Base-by-base conservation (phyloP, 2,888 invertebrate species). In the Trachelus iudaicus region DNA sequence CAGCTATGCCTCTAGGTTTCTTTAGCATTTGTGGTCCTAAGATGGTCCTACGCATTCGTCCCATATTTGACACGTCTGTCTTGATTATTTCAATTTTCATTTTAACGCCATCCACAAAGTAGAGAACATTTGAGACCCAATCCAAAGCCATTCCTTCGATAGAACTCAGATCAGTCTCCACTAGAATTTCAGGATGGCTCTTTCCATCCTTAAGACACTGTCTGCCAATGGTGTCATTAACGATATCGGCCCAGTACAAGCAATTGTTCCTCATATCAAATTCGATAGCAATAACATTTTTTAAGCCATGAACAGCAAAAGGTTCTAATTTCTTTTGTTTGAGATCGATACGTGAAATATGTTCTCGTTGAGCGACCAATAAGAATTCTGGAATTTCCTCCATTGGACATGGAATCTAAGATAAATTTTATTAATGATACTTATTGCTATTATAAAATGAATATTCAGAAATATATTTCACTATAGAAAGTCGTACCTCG, bases 91-190 rank as follows among this genome's bases (percentile, higher is more conserved):
- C 97, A 79, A 98, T 97, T 88, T 95, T 95, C 85, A 95, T 94
- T 69, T 94, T 93, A 77, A 94, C 93, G 0, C 97, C 96, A 88
- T 98, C 97, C 0, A 97, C 96, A 90, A 98, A 98, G 92, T 97
- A 98, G 30, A 98, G 91, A 79, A 96, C 95, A 79, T 96, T 95
- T 0, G 96, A 96, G 23, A 97, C 95, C 97, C 97, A 98, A 91
- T 98, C 98, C 76, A 96, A 94, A 0, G 97, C 96, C 95, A 98
- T 95, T 1, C 97, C 97, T 91, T 98, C 97, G 69, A 98, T 95
- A 11, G 96, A 96, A 31, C 95, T 94, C 79, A 97, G 90, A 84
- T 96, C 95, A 0, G 94, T 94, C 75, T 95, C 95, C 0, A 97
- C 95, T 0, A 97, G 92, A 30, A 95, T 93, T 90, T 97, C 96